Conservation (phyloP, 2,888 invertebrate species). For the Hyles lineata region DNA sequence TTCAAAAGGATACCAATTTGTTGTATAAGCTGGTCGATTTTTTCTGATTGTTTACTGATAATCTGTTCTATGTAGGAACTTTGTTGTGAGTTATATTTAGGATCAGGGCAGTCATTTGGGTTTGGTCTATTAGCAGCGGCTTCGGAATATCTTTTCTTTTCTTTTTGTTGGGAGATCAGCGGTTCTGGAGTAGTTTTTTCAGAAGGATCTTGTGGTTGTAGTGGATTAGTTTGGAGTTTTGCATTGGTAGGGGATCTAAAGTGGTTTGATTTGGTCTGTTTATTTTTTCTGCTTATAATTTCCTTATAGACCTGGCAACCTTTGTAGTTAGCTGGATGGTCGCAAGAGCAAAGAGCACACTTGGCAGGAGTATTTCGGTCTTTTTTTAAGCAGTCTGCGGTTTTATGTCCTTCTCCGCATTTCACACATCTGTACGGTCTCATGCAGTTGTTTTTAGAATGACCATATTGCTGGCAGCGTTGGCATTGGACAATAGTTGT, state of each 20-base stretch:
- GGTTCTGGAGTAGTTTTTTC: not conserved
- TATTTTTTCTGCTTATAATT: slow-evolving; percentile 31
- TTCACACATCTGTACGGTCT: slow-evolving; percentile 40
- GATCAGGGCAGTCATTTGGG: not conserved
- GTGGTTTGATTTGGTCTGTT: not conserved
- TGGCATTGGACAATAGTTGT: slow-evolving; percentile 38
- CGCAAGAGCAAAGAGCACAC: slow-evolving; percentile 39
- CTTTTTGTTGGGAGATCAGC: not conserved
- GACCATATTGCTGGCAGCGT: slow-evolving; percentile 43
- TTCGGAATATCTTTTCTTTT: not conserved
- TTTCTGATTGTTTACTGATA: slow-evolving; percentile 38
- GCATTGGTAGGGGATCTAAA: not conserved
- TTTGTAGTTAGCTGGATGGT: slow-evolving; percentile 15
- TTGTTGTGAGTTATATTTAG: slow-evolving; percentile 10
- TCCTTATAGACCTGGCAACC: slow-evolving; percentile 30
- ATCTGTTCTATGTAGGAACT: slow-evolving; percentile 28
- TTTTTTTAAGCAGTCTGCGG: slow-evolving; percentile 39
- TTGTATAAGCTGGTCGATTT: slow-evolving; percentile 36
- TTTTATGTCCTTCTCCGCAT: slow-evolving; percentile 42
- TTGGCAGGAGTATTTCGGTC: slow-evolving; percentile 37
- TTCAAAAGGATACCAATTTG: slow-evolving; percentile 35
- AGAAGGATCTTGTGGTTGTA: not conserved
- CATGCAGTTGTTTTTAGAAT: slow-evolving; percentile 32
- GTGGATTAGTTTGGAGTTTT: not conserved
- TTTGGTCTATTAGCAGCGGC: not conserved